These are phyloP conservation scores for Oryctolagus cuniculus DNA, from an alignment of 2,113 vertebrate species.

Conservation along the genomic window DNA sequence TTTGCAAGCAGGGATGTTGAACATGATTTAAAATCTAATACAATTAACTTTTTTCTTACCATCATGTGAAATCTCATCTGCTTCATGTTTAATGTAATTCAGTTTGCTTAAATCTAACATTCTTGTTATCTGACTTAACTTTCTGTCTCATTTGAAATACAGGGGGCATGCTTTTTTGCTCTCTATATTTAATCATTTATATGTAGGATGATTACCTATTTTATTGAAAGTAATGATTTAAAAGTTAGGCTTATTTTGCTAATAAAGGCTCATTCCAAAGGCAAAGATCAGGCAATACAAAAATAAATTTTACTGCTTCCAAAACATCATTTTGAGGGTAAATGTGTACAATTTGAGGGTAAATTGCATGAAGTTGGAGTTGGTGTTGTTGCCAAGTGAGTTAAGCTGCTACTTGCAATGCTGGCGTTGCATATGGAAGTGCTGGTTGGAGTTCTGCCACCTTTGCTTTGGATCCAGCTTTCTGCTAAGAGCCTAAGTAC, in stretches of 20 bases:
- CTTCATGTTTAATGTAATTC: background rate
- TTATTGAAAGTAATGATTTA: background rate
- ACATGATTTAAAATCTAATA: background rate
- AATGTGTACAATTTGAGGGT: too few species aligned
- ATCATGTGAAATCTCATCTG: background rate
- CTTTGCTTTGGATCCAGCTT: too few species aligned
- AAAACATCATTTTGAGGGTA: background rate
- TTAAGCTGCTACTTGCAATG: too few species aligned
- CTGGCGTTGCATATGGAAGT: too few species aligned
- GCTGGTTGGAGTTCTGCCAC: too few species aligned
- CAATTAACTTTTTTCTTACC: too few species aligned
- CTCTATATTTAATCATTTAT: background rate
- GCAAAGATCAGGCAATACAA: background rate
- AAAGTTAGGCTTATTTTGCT: background rate
- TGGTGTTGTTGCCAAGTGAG: too few species aligned
- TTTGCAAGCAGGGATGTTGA: background rate
- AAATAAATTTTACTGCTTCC: background rate
- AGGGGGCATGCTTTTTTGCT: background rate
- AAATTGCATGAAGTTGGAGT: too few species aligned
- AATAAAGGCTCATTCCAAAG: background rate
- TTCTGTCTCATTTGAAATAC: background rate
- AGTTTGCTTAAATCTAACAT: background rate
- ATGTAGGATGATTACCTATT: background rate
- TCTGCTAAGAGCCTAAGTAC: too few species aligned
- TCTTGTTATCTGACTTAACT: background rate